phyloP scores from a whole-genome alignment of 2,888 invertebrate genomes.

The Drosophila mayaguana region DNA sequence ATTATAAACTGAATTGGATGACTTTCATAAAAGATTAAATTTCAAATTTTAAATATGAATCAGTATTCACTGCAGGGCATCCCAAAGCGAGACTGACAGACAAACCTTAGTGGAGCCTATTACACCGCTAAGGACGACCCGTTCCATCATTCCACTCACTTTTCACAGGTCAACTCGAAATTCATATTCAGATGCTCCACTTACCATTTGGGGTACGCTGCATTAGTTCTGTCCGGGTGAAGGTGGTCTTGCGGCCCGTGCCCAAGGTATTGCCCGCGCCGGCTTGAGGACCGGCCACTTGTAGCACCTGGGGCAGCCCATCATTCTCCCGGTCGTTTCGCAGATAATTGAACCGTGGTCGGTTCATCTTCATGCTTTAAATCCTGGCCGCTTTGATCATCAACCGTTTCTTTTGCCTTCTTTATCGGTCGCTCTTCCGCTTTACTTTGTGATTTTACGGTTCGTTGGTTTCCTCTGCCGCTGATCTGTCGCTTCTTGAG shows the following conservation, averaged over 20 bases:
- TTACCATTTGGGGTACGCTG: conserved; percentile 32
- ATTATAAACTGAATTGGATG: no score
- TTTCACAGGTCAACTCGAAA: not conserved
- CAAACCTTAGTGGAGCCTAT: no score
- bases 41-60: no score
- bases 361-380: conserved; percentile 41
- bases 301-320: conserved; percentile 42
- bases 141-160: no score
- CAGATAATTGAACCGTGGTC: conserved; percentile 38
- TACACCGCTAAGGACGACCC: no score
- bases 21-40: no score
- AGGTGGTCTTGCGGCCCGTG: conserved; percentile 40
- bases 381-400: not conserved
- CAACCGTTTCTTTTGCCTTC: not conserved
- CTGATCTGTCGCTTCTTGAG: not conserved
- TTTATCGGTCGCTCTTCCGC: not conserved
- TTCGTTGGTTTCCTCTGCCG: not conserved
- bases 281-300: not conserved
- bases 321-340: conserved; percentile 41
- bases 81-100: no score
- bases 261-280: not conserved
- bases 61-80: no score
- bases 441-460: conserved; percentile 14
- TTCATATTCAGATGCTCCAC: not conserved
- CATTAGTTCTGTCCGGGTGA: conserved; percentile 41